Base-by-base conservation (phyloP, 2,888 invertebrate genomes). In the Drosophila diplacantha region DNA sequence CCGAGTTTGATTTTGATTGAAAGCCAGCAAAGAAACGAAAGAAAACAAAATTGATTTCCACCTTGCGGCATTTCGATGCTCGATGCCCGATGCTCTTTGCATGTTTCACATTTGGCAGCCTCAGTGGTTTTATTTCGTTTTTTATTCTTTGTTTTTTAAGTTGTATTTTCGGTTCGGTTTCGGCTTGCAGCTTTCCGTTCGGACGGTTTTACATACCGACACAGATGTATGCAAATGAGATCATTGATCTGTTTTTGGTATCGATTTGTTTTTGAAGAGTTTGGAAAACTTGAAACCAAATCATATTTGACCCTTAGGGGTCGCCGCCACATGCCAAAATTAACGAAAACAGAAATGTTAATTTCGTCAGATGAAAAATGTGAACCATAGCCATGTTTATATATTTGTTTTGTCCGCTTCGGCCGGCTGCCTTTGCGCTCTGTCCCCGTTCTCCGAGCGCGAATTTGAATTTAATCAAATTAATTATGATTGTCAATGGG, bases 231-330 rank as follows among this genome's bases (percentile, higher is more conserved):
- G 84, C 84, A 84, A 81, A 81, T 81, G 84, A 81, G 80, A 81
- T 83, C 80, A 81, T 84, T 81, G 84, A 84, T 81, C 84, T 81
- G 80, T 73, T 80, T 78, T 72, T 81, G 81, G 80, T 84, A 81
- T 82, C 84, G 84, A 70, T 84, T 79, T 76, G 71, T 54, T 70
- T 80, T 72, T 82, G 69, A 71, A 79, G 80, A 82, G 71, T 71
- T 65, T 56, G 68, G 58, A 60, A 70, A 81, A 74, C 78, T 69
- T 56, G 66, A 81, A 71, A 79, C 55, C 73, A 69, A 79, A 80
- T 84, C 83, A 84, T 66, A 72, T 84, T 80, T 84, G 84, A 84
- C 80, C 80, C 83, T 62, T 22, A 70, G 81, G 84, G 79, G 84
- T 78, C 80, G 53, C 55, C 80, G 53, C 55, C 81, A 55, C 83